Percentiles rank a stretch among this genome's conserved stretches.
Conservation (phyloP, 2,797 vertebrate species). For the Ciconia nigra region DNA sequence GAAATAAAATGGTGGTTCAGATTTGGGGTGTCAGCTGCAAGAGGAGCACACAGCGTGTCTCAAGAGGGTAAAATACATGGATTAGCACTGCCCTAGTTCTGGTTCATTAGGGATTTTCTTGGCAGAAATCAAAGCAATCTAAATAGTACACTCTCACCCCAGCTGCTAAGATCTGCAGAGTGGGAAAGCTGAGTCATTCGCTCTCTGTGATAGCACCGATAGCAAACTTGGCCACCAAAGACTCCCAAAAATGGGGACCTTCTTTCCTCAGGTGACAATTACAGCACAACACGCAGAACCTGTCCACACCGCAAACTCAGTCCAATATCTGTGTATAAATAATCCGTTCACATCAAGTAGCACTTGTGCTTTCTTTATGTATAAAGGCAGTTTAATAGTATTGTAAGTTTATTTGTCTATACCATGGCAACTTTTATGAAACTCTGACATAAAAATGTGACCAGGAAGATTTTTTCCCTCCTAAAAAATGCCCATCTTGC, state of each 20-base stretch:
- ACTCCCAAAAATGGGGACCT: neutral
- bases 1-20: neutral
- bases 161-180: neutral
- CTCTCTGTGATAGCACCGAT: fast-evolving
- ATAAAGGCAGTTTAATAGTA: neutral
- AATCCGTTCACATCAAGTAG: neutral
- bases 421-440: neutral
- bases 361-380: too few relatives aligned
- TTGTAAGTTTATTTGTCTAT: neutral
- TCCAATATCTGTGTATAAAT: neutral
- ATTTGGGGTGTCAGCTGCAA: neutral
- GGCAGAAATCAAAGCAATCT: neutral
- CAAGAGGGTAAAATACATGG: neutral
- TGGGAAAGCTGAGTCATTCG: neutral
- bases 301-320: neutral
- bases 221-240: neutral
- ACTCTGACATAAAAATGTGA: neutral
- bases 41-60: neutral
- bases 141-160: neutral
- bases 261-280: neutral
- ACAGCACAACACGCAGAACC: fast-evolving
- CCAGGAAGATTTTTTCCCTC: neutral
- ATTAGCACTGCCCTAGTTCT: neutral
- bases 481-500: neutral
- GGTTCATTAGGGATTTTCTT: constrained; percentile 6